Evolutionary conservation across 2,888 invertebrate genomes (phyloP).

Genomic region (Hydropsyche betteni): DNA sequence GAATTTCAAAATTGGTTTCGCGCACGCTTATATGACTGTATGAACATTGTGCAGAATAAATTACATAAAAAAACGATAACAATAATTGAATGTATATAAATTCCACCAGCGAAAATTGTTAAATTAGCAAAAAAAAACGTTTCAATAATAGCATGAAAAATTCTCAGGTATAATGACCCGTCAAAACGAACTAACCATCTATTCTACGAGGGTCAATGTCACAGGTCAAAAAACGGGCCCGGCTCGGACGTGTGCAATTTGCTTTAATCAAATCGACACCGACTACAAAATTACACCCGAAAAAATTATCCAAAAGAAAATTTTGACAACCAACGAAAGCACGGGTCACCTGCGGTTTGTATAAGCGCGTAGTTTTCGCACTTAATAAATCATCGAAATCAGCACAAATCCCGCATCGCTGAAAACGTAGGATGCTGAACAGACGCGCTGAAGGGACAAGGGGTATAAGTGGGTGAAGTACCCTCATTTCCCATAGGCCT

Average conservation of each 20-base stretch:
- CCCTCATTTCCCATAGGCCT: constrained; percentile 2
- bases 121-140: background rate
- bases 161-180: background rate
- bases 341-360: too few relatives aligned
- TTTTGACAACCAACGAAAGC: too few relatives aligned
- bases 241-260: background rate
- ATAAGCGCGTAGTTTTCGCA: background rate
- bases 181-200: background rate
- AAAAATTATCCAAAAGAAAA: background rate
- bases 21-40: too few relatives aligned
- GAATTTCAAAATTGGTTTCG: too few relatives aligned
- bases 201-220: constrained; percentile 9
- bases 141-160: background rate
- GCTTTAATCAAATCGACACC: background rate
- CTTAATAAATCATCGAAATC: constrained; percentile 24
- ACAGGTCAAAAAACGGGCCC: background rate
- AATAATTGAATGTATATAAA: background rate
- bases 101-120: background rate
- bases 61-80: too few relatives aligned
- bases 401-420: constrained; percentile 9
- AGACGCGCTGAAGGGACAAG: background rate
- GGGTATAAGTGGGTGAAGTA: background rate
- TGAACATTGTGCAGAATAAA: too few relatives aligned
- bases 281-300: background rate
- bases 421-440: constrained; percentile 20